phyloP scores from a whole-genome alignment of 2,888 invertebrate genomes.

The Cremastobaeus sp. region DNA sequence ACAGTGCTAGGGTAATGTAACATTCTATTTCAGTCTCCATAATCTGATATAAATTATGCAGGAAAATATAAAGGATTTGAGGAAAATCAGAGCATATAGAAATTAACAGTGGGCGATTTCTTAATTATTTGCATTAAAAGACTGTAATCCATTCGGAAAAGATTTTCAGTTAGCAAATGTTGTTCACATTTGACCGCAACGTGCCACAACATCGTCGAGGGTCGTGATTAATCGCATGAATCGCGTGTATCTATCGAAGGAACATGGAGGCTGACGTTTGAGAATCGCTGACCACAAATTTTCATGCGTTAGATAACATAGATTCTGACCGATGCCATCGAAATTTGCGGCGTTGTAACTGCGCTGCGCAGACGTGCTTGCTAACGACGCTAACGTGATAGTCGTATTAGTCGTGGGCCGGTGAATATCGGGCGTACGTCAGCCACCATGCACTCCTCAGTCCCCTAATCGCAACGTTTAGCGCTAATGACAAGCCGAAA shows the following conservation, averaged over 20 bases:
- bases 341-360: slow-evolving; percentile 26
- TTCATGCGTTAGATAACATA: slow-evolving; percentile 47
- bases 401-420: not conserved
- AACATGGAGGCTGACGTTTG: slow-evolving; percentile 32
- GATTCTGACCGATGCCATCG: slow-evolving; percentile 35
- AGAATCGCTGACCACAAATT: slow-evolving; percentile 51
- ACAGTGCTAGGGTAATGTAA: too few species aligned
- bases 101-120: too few species aligned
- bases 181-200: slow-evolving; percentile 15
- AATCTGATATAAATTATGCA: too few species aligned
- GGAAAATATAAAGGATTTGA: too few species aligned
- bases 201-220: slow-evolving; percentile 13
- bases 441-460: not conserved
- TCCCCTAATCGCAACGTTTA: not conserved
- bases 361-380: not conserved
- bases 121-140: too few species aligned
- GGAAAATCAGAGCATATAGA: too few species aligned
- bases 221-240: slow-evolving; percentile 25
- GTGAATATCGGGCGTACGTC: not conserved
- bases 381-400: not conserved
- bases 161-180: slow-evolving; percentile 18
- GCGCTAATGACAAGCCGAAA: slow-evolving; percentile 10
- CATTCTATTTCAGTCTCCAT: too few species aligned
- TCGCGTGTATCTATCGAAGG: not conserved
- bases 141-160: too few species aligned